Evolutionary conservation across 1,140 invertebrate species (phyloP).

Genomic region (Aphaenogaster rudis): DNA sequence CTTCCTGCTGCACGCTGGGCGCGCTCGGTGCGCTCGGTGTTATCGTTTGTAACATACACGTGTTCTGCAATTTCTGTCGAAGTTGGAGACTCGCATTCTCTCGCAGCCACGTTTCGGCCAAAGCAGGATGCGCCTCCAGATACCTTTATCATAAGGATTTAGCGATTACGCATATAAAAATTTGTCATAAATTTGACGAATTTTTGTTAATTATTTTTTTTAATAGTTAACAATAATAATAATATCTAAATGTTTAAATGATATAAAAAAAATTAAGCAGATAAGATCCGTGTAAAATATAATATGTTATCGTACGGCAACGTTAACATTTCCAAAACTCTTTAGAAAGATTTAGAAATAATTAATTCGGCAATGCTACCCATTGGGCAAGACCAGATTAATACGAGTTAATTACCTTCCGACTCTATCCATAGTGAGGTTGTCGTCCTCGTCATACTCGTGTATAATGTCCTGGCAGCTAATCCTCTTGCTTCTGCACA

Average conservation of each 20-base stretch:
- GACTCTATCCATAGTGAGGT: slow-evolving; percentile 82
- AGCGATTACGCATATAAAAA: neutral
- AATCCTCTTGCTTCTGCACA: slow-evolving; percentile 78
- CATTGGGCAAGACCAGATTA: neutral
- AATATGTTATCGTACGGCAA: neutral
- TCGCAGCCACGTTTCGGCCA: slow-evolving; percentile 91
- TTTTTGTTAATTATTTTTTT: neutral
- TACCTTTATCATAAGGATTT: slow-evolving; percentile 80
- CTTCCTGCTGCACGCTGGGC: slow-evolving; percentile 86
- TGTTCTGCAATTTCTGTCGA: slow-evolving; percentile 84
- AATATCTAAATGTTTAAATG: neutral
- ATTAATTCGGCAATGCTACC: neutral
- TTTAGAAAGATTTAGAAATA: slow-evolving; percentile 21
- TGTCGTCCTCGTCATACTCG: slow-evolving; percentile 82
- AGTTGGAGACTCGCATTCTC: slow-evolving; percentile 91
- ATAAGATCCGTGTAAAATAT: neutral
- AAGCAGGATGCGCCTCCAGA: slow-evolving; percentile 88
- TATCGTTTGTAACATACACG: slow-evolving; percentile 77
- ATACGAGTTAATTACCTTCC: slow-evolving; percentile 77
- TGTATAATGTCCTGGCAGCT: slow-evolving; percentile 81
- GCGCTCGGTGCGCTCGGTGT: slow-evolving; percentile 79
- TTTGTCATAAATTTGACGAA: neutral
- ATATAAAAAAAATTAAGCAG: neutral
- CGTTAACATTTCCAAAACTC: neutral
- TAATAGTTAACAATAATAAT: slow-evolving; percentile 4